Evolutionary conservation across 2,113 vertebrate genomes (phyloP), one percentile per base, ranked within the genome.

Genomic region (Elgaria multicarinata): DNA sequence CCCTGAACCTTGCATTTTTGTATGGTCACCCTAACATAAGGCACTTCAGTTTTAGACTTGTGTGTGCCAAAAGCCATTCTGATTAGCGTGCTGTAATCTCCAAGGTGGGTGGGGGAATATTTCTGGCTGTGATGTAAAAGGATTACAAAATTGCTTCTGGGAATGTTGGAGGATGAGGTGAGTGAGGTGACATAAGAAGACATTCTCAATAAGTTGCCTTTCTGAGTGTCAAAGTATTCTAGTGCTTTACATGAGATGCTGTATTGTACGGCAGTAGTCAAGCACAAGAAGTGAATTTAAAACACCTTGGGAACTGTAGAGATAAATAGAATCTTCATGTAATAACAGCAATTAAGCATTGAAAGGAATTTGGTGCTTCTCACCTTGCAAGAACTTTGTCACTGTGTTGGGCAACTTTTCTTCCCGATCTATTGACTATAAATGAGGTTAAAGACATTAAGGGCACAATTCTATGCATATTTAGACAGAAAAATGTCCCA

Each of bases 351-450:
- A 81, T 55, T 66, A n/a, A 72, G 2, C 79, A 67, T 24, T 64
- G 14, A 0, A 46, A 66, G 42, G 4, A 28, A 69, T n/a, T n/a
- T 0, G 0, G 24, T 0, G 75, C 86, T 93, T 93, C 90, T 93
- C 84, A 91, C 93, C 92, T 92, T 93, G 93, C 91, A 92, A 93
- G 92, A 46, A 8, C 44, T 3, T 55, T 3, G 64, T 83, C 75
- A 26, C 50, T 83, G 87, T 83, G 87, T 86, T 69, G 31, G 44
- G 62, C 66, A 75, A 92, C 93, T 87, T 84, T 55, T 83, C 83
- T 85, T 55, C 72, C 44, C 87, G 67, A 46, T 78, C 87, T 77
- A 24, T 83, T 22, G 50, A 83, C 79, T 87, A 83, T 44, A 14
- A 82, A 86, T 85, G 87, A 39, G 2, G 39, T 46, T 69, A 46